Base-by-base conservation (phyloP, 2,797 vertebrate species). In the Danio kyathit region DNA sequence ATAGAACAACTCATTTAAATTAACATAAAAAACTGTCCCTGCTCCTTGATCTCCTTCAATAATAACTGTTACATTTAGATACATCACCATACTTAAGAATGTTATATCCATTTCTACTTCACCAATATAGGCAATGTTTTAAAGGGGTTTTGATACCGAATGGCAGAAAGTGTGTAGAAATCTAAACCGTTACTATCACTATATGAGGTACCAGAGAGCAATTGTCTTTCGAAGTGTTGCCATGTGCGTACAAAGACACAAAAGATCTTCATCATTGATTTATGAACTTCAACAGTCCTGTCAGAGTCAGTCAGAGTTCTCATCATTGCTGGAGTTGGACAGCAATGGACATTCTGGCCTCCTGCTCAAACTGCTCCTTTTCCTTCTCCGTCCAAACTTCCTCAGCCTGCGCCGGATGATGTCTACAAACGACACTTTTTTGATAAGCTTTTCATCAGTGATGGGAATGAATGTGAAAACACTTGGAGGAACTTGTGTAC, bases 391-490 rank as follows among this genome's bases (percentile, higher is more conserved):
- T 71, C 88, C 92, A 5, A 88, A 64, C 43, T 91, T 89, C 74
- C 80, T 91, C 74, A 95, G 78, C 88, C 95, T 93, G 86, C 92
- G 89, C 52, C 87, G 91, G 79, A 95, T 93, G 73, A 95, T 90
- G 63, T 95, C 95, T 95, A 41, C 4, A 88, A 16, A 84, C 1
- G 63, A 49, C 52, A 70, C 7, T 29, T 43, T 43, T 21, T n/a
- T 54, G 51, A 54, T 65, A 46, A 80, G 46, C n/a, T 60, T 29
- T 43, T 57, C 16, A 52, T 46, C 38, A 57, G 5, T 61, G n/a
- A 56, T 14, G 16, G 29, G 2, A 77, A 21, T 64, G 9, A 61
- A 60, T 0, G 9, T 10, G 5, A 29, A 19, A 44, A 41, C 29
- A 17, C 29, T 1, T 29, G 29, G n/a, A 29, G 29, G 46, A 74